Percentiles rank a stretch among this genome's conserved stretches.
Evolutionary conservation across 2,888 invertebrate genomes (phyloP).

Genomic region (Hyposoter dolosus): DNA sequence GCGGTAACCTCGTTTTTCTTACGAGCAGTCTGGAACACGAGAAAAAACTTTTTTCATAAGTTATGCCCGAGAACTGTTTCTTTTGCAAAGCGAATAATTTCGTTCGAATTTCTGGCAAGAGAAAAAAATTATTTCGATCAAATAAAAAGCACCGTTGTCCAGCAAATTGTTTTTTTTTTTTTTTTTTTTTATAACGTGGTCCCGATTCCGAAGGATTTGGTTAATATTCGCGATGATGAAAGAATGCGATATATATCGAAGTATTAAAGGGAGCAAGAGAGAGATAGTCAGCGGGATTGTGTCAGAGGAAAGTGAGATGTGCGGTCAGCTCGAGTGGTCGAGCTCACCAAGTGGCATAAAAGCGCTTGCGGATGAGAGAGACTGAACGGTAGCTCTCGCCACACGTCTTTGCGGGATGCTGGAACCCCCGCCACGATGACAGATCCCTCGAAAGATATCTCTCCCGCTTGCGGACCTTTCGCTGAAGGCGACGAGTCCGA

Average conservation of each 20-base stretch:
- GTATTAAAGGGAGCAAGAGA: conserved; percentile 25
- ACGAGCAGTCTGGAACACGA: not conserved
- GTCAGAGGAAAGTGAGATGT: conserved; percentile 42
- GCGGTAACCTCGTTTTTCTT: not conserved
- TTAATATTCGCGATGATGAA: not conserved
- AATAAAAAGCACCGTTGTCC: not conserved
- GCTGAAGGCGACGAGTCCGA: conserved; percentile 62
- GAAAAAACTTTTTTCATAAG: not conserved
- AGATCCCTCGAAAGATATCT: conserved; percentile 54
- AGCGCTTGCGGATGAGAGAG: conserved; percentile 42
- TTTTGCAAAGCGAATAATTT: not conserved
- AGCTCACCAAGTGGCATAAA: conserved; percentile 46
- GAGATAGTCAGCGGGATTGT: conserved; percentile 10
- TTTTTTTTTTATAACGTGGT: no score
- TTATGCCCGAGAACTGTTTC: not conserved
- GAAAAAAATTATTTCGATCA: not conserved
- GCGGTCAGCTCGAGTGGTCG: conserved; percentile 59
- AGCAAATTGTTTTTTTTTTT: not conserved
- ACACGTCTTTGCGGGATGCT: conserved; percentile 66
- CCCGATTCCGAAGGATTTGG: not conserved
- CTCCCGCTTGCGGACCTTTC: conserved; percentile 32
- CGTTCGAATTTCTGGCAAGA: not conserved
- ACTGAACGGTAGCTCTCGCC: conserved; percentile 63
- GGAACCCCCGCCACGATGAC: conserved; percentile 66
- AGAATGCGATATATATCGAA: not conserved